phyloP scores from a whole-genome alignment of 2,888 invertebrate species.

The Amphimallon solstitiale region DNA sequence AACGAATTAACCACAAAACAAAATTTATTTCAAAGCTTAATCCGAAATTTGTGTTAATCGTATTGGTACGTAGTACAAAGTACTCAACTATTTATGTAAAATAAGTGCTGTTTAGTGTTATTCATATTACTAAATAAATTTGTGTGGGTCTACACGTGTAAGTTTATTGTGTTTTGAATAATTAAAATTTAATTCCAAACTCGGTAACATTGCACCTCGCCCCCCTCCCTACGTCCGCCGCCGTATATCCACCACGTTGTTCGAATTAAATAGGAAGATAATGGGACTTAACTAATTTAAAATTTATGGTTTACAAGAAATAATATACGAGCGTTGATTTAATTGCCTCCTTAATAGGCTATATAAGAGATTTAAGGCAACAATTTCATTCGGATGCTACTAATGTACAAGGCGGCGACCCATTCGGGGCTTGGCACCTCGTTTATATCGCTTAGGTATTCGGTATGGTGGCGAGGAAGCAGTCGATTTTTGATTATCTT shows the following conservation, averaged over 20 bases:
- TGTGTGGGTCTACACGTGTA: background rate
- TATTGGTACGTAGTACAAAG: background rate
- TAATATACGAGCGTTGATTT: conserved; percentile 34
- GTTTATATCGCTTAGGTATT: too few species aligned
- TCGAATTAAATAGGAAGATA: conserved; percentile 31
- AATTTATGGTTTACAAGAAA: conserved; percentile 34
- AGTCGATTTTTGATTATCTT: too few species aligned
- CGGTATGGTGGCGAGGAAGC: too few species aligned
- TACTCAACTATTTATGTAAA: background rate
- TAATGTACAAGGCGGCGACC: too few species aligned
- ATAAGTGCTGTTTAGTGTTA: conserved; percentile 5
- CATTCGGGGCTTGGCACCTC: too few species aligned
- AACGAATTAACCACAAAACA: background rate
- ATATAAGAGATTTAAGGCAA: conserved; percentile 36
- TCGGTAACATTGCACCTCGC: conserved; percentile 14
- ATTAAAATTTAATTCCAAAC: conserved; percentile 29
- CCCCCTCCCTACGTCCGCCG: background rate
- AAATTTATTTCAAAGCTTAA: background rate
- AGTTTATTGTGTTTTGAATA: conserved; percentile 14
- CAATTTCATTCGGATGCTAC: conserved; percentile 17
- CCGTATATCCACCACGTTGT: background rate
- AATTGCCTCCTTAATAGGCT: conserved; percentile 37
- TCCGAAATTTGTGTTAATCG: background rate
- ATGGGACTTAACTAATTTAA: conserved; percentile 35
- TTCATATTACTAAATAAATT: background rate